Evolutionary conservation across 2,888 invertebrate species (phyloP).

Genomic region (Galeopsomyia nigrocyanea): DNA sequence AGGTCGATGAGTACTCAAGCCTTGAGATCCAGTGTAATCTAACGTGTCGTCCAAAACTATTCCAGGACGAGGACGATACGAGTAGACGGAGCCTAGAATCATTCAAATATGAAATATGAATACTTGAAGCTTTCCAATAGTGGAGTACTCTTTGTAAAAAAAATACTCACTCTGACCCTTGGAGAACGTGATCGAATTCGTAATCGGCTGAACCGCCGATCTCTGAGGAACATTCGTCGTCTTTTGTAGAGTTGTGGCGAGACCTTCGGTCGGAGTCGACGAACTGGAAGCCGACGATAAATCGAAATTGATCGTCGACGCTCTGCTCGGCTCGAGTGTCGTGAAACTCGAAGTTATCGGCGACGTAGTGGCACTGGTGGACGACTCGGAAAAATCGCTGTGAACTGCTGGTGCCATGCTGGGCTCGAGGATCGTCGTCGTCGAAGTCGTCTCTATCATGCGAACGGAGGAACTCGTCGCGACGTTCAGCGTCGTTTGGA

Average conservation of each 20-base stretch:
- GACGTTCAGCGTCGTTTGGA: slow-evolving; percentile 60
- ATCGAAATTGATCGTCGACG: slow-evolving; percentile 23
- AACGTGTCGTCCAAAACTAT: slow-evolving; percentile 84
- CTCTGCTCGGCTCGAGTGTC: slow-evolving; percentile 56
- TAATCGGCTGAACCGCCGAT: slow-evolving; percentile 42
- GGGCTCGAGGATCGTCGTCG: slow-evolving; percentile 41
- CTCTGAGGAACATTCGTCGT: slow-evolving; percentile 45
- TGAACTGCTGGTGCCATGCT: slow-evolving; percentile 20
- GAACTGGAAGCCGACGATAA: slow-evolving; percentile 42
- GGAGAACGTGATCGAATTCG: slow-evolving; percentile 56
- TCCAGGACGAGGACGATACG: slow-evolving; percentile 85
- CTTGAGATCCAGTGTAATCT: slow-evolving; percentile 67
- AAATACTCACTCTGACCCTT: slow-evolving; percentile 56
- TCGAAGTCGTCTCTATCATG: slow-evolving; percentile 61
- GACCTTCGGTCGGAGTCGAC: slow-evolving; percentile 65
- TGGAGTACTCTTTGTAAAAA: not conserved
- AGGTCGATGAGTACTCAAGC: slow-evolving; percentile 70
- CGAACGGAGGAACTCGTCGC: slow-evolving; percentile 64
- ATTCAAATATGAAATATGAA: not conserved
- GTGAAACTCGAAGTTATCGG: slow-evolving; percentile 43
- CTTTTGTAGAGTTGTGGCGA: slow-evolving; percentile 12
- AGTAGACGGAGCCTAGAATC: slow-evolving; percentile 58
- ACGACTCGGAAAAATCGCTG: slow-evolving; percentile 18
- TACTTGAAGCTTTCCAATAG: not conserved
- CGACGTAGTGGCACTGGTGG: slow-evolving; percentile 14